phyloP scores from a whole-genome alignment of 2,113 vertebrate genomes.

The Maccullochella peelii region DNA sequence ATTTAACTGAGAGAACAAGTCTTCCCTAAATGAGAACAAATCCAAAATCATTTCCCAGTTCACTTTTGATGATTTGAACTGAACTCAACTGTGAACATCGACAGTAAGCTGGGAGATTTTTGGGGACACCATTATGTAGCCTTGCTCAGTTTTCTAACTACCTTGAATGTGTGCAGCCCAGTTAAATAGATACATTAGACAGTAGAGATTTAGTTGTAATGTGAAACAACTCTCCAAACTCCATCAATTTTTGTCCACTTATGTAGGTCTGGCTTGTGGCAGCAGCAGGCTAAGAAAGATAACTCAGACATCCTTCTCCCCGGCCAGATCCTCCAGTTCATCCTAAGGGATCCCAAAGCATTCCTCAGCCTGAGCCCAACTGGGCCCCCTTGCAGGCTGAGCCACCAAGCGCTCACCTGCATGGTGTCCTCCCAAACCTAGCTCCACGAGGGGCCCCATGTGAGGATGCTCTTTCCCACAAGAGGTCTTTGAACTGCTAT shows the following conservation, averaged over 20 bases:
- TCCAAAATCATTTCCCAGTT: neutral
- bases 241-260: neutral
- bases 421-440: neutral
- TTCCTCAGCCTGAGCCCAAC: neutral
- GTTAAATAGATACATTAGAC: neutral
- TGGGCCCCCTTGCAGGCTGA: neutral
- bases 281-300: too few relatives aligned
- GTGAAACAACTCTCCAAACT: neutral
- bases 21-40: neutral
- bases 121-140: neutral
- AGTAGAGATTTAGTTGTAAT: neutral
- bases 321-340: neutral
- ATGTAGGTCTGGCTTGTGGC: too few relatives aligned
- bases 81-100: neutral
- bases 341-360: neutral
- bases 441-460: neutral
- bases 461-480: neutral
- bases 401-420: neutral
- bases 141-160: neutral
- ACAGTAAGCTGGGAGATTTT: slow-evolving; percentile 1
- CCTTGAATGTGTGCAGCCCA: neutral
- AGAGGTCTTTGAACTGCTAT: neutral
- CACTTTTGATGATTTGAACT: neutral
- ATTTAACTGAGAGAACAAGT: neutral
- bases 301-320: too few relatives aligned